phyloP scores from a whole-genome alignment of 2,797 vertebrate genomes.

The Mareca penelope region DNA sequence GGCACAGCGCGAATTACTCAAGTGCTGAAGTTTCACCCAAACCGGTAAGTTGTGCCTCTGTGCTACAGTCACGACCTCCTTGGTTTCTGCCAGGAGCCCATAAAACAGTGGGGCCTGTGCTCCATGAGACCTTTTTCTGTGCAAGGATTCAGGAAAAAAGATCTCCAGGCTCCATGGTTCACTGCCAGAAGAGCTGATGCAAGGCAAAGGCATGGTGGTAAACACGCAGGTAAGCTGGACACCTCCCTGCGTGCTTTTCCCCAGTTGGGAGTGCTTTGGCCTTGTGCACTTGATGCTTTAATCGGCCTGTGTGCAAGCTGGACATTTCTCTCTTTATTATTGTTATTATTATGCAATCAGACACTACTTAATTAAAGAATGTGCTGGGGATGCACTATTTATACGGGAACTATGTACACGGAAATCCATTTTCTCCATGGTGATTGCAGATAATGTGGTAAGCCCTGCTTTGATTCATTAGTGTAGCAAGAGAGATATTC shows the following conservation, averaged over 20 bases:
- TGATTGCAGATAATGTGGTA: constrained; percentile 61
- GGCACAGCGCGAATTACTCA: fast-evolving
- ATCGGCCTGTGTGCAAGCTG: constrained; percentile 10
- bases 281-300: background rate
- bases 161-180: background rate
- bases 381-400: constrained; percentile 13
- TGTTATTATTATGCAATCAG: constrained; percentile 60
- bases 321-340: constrained; percentile 31
- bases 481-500: constrained; percentile 59
- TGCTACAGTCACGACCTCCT: background rate
- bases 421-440: constrained; percentile 44
- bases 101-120: background rate
- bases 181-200: background rate
- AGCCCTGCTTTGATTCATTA: constrained; percentile 73
- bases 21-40: background rate
- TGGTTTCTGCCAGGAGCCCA: background rate
- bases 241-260: background rate
- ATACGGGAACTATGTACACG: constrained; percentile 31
- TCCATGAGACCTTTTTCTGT: background rate
- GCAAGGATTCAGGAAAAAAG: background rate
- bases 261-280: background rate
- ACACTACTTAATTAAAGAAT: constrained; percentile 44
- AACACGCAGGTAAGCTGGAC: fast-evolving
- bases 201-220: background rate
- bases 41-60: fast-evolving